Conservation (phyloP, 1,140 invertebrate genomes). For the Drosophila ogumai region DNA sequence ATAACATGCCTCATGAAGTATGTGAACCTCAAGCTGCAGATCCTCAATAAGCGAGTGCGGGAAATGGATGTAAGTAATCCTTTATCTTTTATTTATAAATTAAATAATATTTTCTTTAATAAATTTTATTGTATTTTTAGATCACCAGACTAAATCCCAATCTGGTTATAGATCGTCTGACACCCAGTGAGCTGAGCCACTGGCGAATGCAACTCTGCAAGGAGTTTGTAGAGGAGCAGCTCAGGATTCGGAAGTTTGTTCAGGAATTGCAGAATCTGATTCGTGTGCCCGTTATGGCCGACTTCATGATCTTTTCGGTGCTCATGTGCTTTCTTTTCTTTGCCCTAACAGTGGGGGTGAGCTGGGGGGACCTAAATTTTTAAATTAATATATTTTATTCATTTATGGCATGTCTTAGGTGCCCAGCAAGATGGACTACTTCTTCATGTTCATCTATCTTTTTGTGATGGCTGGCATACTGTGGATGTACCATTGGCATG, state of each 20-base stretch:
- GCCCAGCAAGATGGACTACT: slow-evolving; percentile 69
- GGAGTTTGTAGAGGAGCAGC: slow-evolving; percentile 57
- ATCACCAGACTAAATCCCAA: slow-evolving; percentile 31
- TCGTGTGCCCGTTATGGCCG: slow-evolving; percentile 64
- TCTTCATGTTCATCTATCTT: slow-evolving; percentile 73
- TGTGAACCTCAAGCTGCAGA: slow-evolving; percentile 57
- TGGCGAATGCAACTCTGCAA: slow-evolving; percentile 58
- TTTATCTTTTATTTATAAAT: no score
- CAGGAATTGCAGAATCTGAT: slow-evolving; percentile 59
- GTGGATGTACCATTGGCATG: slow-evolving; percentile 79
- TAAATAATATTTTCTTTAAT: no score
- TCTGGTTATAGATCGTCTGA: slow-evolving; percentile 3
- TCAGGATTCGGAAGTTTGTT: slow-evolving; percentile 53
- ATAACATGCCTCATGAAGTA: slow-evolving; percentile 76
- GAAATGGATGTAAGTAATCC: slow-evolving; percentile 62
- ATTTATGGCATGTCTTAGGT: slow-evolving; percentile 11
- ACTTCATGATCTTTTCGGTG: slow-evolving; percentile 75
- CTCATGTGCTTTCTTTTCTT: slow-evolving; percentile 77
- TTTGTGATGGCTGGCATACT: slow-evolving; percentile 72
- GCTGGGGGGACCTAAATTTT: not conserved
- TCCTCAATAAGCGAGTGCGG: slow-evolving; percentile 53
- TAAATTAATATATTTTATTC: not conserved
- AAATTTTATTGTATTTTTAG: not conserved
- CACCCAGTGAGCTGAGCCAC: slow-evolving; percentile 14
- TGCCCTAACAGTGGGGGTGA: slow-evolving; percentile 63